Evolutionary conservation across 2,888 invertebrate genomes (phyloP), one percentile per base, ranked within the genome.

Genomic region (Sphaeridia pumilis): DNA sequence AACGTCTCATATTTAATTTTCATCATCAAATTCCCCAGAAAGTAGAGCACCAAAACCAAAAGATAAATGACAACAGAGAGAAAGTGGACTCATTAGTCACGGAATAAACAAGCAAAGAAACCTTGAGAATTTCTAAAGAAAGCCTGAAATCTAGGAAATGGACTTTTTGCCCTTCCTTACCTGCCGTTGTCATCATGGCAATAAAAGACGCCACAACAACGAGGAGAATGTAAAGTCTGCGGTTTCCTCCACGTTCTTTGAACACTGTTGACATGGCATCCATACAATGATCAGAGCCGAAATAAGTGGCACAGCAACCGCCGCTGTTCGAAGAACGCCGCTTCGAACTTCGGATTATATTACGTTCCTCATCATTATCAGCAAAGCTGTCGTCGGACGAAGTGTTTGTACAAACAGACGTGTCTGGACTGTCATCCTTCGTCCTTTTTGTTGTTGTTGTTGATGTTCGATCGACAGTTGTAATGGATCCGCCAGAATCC

Each of bases 141-240:
- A n/a, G n/a, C n/a, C n/a, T n/a, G n/a, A n/a, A n/a, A n/a, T n/a
- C n/a, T n/a, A n/a, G n/a, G n/a, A n/a, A n/a, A n/a, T n/a, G n/a
- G n/a, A n/a, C n/a, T n/a, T n/a, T n/a, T n/a, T n/a, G n/a, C 14
- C 31, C 31, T 38, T 38, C 38, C 56, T 54, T 52, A 66, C 67
- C 67, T 46, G 65, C 63, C 5, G 65, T 63, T 12, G 63, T 61
- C 46, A 65, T 62, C 67, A 67, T 67, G 38, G 65, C 56, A 45
- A 67, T 54, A 26, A 65, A 61, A 7, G 57, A 52, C 5, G 65
- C 61, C 2, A 62, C 14, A 3, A 68, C 50, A 24, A 66, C 59
- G 10, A 62, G 55, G 26, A 67, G 52, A 22, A 68, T 58, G 24
- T 55, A 56, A 7, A 56, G 24, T 49, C 67, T 51, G 42, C 57